Percentiles rank a stretch among this genome's conserved stretches.
phyloP scores from a whole-genome alignment of 2,888 invertebrate genomes.

The Apomyelois bistriatella region DNA sequence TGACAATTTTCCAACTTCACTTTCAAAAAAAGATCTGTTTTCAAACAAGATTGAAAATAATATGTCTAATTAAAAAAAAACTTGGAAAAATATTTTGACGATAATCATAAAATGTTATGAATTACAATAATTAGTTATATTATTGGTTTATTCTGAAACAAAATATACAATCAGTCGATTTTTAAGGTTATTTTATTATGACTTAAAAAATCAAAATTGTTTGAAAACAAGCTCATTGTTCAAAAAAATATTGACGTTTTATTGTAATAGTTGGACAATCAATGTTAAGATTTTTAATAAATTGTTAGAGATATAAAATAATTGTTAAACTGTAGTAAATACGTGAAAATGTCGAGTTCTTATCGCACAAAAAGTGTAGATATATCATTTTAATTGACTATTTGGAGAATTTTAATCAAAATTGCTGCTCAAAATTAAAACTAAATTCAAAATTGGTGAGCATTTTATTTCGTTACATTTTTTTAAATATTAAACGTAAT shows the following conservation, averaged over 20 bases:
- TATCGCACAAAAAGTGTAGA: conserved; percentile 72
- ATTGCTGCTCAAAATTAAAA: conserved; percentile 9
- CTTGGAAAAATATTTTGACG: too few species aligned
- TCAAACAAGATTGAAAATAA: conserved; percentile 1
- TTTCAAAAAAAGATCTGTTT: conserved; percentile 8
- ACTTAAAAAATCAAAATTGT: background rate
- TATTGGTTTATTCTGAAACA: too few species aligned
- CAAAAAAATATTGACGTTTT: conserved; percentile 51
- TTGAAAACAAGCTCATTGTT: conserved; percentile 15
- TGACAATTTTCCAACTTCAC: conserved; percentile 9
- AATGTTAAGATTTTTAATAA: conserved; percentile 47
- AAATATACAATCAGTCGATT: too few species aligned
- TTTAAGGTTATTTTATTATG: too few species aligned
- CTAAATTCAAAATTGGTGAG: background rate
- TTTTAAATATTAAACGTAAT: background rate
- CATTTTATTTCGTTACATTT: background rate
- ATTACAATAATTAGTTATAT: too few species aligned
- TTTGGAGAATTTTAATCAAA: background rate
- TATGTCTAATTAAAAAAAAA: too few species aligned
- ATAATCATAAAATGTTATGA: too few species aligned
- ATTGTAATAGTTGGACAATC: conserved; percentile 46
- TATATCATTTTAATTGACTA: conserved; percentile 20
- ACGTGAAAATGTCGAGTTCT: conserved; percentile 60
- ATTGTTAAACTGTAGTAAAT: conserved; percentile 62
- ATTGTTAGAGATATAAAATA: conserved; percentile 41